Evolutionary conservation across 2,113 vertebrate genomes (phyloP), one percentile per base, ranked within the genome.

Genomic region (Xiphias gladius): DNA sequence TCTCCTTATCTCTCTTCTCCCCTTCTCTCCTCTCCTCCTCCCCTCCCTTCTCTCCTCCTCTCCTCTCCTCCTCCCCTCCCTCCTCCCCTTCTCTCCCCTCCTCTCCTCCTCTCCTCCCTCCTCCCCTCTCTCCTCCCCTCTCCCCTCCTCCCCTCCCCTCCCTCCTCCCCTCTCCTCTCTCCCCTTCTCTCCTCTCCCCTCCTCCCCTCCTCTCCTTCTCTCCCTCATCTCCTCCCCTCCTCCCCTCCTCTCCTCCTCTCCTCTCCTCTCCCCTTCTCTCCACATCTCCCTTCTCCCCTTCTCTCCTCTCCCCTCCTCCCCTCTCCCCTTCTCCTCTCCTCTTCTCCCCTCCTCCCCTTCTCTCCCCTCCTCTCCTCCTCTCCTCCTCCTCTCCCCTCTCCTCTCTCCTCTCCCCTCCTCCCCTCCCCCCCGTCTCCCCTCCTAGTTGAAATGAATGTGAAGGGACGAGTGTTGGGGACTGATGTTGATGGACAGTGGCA

Each of bases 401-500:
- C n/a, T 35, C 4, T 17, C 24, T 17, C 16, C 9, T 24, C 30
- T 54, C 43, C 43, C 4, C 22, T 20, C 19, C n/a, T 8, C 19
- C 16, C 41, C 39, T 30, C n/a, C 9, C 10, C 13, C 28, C 19
- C 12, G n/a, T 0, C 20, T 46, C 28, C 7, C 0, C 14, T 41
- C 24, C 0, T 39, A 1, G 37, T 74, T 85, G 85, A 88, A 66
- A 37, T 26, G 48, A 24, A 80, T 87, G 66, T 79, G 70, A 88
- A 2, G 75, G 63, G 83, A 89, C 55, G 35, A 82, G 66, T 64
- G 68, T 86, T 76, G 70, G 63, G 13, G 22, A 57, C 79, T 91
- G 90, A 92, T 85, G 81, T 1, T 88, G 87, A 92, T 89, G 58
- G 74, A 73, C 50, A 14, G 20, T 89, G 91, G 55, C 91, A 92